A percentile compares a stretch with the other conserved stretches of the same genome.
Conservation (phyloP, 1,140 invertebrate genomes). For the Brachionus sp. region DNA sequence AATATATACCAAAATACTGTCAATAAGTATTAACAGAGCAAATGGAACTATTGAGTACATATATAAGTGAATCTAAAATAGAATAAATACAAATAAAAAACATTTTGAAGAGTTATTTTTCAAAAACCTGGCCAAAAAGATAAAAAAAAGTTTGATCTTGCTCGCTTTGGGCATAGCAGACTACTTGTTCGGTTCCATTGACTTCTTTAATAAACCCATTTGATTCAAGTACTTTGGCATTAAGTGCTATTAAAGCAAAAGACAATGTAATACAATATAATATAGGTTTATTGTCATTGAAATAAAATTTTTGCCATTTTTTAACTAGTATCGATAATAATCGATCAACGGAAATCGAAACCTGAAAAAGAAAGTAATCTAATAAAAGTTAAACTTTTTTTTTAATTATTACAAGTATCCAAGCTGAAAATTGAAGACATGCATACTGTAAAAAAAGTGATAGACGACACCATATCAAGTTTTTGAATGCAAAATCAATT, state of each 20-base stretch:
- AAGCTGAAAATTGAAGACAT: not conserved
- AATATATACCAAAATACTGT: not conserved
- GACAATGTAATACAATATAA: not conserved
- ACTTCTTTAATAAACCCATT: not conserved
- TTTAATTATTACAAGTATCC: not conserved
- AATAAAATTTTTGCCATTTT: not conserved
- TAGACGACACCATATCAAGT: not conserved
- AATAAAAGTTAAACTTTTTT: too few species aligned
- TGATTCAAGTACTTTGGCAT: not conserved
- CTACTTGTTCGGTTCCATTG: not conserved
- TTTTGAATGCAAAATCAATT: not conserved
- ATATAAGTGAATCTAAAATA: not conserved
- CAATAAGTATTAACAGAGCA: not conserved
- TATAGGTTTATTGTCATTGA: not conserved
- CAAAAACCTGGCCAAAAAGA: not conserved
- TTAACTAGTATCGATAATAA: not conserved
- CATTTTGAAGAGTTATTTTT: not conserved
- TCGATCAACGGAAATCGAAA: not conserved
- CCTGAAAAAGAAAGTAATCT: not conserved
- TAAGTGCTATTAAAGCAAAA: not conserved
- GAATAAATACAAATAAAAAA: not conserved
- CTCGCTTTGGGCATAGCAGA: not conserved
- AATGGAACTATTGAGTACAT: not conserved
- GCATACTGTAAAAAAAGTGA: not conserved
- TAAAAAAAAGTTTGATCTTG: not conserved